phyloP scores from a whole-genome alignment of 2,113 vertebrate genomes.

The Cyrtonyx montezumae region DNA sequence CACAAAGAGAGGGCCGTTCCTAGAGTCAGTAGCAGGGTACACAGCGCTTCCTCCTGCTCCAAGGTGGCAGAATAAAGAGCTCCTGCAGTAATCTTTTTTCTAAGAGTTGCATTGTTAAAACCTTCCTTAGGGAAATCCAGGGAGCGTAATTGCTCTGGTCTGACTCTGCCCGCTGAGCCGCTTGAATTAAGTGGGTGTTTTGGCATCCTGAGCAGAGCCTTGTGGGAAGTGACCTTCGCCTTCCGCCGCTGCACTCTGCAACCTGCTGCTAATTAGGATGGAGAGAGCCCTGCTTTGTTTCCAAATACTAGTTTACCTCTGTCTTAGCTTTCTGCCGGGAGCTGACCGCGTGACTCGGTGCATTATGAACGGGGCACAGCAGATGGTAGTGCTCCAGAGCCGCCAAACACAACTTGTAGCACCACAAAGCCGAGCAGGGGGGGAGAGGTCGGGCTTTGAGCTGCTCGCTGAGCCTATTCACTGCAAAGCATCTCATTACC shows the following conservation, averaged over 20 bases:
- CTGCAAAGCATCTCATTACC: conserved; percentile 44
- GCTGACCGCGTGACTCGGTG: conserved; percentile 31
- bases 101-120: conserved; percentile 66
- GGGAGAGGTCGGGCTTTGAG: neutral
- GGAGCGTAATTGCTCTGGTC: conserved; percentile 77
- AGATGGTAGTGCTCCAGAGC: conserved; percentile 2
- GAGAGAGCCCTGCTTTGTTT: conserved; percentile 66
- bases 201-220: conserved; percentile 73
- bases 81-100: conserved; percentile 55
- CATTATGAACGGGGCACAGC: conserved; percentile 33
- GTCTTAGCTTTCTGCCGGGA: conserved; percentile 50
- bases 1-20: neutral
- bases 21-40: neutral
- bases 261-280: conserved; percentile 74
- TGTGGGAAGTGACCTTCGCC: conserved; percentile 79
- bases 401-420: conserved; percentile 2
- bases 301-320: conserved; percentile 58
- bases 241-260: conserved; percentile 41
- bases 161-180: conserved; percentile 64
- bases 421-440: neutral
- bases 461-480: neutral
- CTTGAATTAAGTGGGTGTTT: conserved; percentile 79
- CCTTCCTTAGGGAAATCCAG: conserved; percentile 72
- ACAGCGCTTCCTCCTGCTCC: neutral
- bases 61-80: conserved; percentile 63